Evolutionary conservation across 2,888 invertebrate species (phyloP).

Genomic region (Ypsolopha sequella): DNA sequence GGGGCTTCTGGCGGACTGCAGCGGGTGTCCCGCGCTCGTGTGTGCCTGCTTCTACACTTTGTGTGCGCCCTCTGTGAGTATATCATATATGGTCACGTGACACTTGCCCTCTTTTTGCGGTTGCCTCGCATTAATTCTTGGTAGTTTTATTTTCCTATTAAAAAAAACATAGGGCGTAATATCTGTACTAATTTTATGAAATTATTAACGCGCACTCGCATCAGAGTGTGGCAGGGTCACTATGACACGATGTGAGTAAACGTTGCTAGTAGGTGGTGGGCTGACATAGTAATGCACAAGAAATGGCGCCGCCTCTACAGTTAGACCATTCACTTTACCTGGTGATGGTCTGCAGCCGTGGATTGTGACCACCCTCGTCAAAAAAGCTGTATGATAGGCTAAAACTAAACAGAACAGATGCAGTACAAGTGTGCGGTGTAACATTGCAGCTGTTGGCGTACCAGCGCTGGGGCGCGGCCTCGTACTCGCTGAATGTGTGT

Average conservation of each 20-base stretch:
- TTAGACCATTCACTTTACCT: too few species aligned
- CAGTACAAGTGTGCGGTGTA: not conserved
- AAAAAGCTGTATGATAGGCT: not conserved
- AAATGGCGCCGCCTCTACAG: too few species aligned
- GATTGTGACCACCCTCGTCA: not conserved
- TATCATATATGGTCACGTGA: not conserved
- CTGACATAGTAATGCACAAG: too few species aligned
- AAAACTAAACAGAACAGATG: too few species aligned
- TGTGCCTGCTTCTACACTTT: conserved; percentile 84
- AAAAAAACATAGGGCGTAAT: not conserved
- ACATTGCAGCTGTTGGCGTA: conserved; percentile 81
- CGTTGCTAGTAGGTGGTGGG: not conserved
- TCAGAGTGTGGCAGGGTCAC: not conserved
- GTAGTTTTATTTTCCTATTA: not conserved
- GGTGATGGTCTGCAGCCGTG: too few species aligned
- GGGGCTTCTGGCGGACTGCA: conserved; percentile 86
- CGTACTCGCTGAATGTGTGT: conserved; percentile 72
- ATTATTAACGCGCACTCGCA: not conserved
- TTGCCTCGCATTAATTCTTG: too few species aligned
- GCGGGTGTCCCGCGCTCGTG: conserved; percentile 88
- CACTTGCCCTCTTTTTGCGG: too few species aligned
- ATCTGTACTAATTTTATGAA: not conserved
- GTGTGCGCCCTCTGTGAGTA: conserved; percentile 85
- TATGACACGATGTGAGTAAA: not conserved
- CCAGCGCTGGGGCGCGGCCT: conserved; percentile 77